A percentile compares a stretch with the other conserved stretches of the same genome.
phyloP scores from a whole-genome alignment of 2,113 vertebrate species.

The Odontophorus gujanensis region DNA sequence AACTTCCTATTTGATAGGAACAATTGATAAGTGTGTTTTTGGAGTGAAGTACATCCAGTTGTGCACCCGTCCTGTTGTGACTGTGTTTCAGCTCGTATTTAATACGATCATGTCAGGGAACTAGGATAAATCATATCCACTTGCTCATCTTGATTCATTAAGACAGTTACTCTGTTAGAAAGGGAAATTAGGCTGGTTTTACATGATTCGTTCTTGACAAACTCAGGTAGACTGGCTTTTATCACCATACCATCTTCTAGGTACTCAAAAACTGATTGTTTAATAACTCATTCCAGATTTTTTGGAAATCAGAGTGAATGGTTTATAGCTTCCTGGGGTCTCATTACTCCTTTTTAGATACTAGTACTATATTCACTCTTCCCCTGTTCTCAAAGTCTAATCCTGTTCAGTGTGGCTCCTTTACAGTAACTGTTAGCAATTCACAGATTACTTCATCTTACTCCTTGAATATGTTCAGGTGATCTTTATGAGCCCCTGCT shows the following conservation, averaged over 20 bases:
- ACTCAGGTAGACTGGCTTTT: slow-evolving; percentile 47
- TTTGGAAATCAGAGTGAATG: slow-evolving; percentile 23
- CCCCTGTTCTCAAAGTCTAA: not conserved
- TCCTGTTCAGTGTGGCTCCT: not conserved
- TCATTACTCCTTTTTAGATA: slow-evolving; percentile 35
- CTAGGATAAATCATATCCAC: slow-evolving; percentile 4
- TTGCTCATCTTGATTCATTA: not conserved
- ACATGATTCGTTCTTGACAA: slow-evolving; percentile 30
- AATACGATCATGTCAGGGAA: not conserved
- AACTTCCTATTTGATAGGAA: slow-evolving; percentile 60
- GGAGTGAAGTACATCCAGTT: slow-evolving; percentile 4
- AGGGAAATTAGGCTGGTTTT: not conserved
- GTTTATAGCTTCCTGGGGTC: slow-evolving; percentile 62
- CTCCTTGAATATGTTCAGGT: slow-evolving; percentile 8
- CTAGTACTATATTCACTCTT: not conserved
- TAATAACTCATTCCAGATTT: slow-evolving; percentile 60
- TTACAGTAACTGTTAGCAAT: not conserved
- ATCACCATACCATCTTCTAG: slow-evolving; percentile 7
- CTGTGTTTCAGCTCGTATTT: not conserved
- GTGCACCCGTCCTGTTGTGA: not conserved
- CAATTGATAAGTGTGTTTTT: slow-evolving; percentile 37
- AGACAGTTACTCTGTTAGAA: not conserved
- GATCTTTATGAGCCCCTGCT: not conserved
- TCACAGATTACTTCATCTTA: slow-evolving; percentile 26
- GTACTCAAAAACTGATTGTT: slow-evolving; percentile 29